Evolutionary conservation across 2,888 invertebrate species (phyloP), one percentile per base, ranked within the genome.

Genomic region (Shargacucullia verbasci): DNA sequence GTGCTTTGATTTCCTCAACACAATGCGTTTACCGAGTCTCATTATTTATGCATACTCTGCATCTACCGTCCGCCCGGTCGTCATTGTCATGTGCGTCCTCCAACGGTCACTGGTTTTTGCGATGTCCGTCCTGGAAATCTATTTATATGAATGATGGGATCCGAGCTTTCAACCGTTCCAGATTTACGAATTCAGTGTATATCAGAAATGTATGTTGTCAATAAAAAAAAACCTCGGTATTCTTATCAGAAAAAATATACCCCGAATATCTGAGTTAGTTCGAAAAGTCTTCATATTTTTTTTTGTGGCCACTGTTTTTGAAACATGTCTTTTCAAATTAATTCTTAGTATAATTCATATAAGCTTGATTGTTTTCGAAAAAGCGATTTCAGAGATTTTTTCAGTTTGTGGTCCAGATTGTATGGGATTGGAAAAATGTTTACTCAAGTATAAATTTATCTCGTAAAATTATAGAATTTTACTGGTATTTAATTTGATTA

Each of bases 151-250:
- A 46, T n/a, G 43, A 47, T 47, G 37, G 48, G 15, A n/a, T n/a
- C n/a, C n/a, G n/a, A 13, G 46, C 59, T 52, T 62, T 41, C 47
- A 46, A 57, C 44, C 40, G 15, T 63, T 44, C 4, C 4, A 20
- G 20, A 20, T 20, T 27, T 60, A 60, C 48, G 43, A 14, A 65
- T 69, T 65, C 70, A 61, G 34, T 46, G 47, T 70, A 49, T 64
- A 56, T 56, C 50, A 12, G 49, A 39, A 70, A 59, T n/a, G n/a
- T n/a, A n/a, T n/a, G n/a, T n/a, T n/a, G n/a, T n/a, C n/a, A n/a
- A n/a, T n/a, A n/a, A n/a, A n/a, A n/a, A n/a, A n/a, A n/a, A n/a
- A n/a, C n/a, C n/a, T n/a, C n/a, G n/a, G n/a, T n/a, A 57, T 48
- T 57, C 34, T 52, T 47, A 57, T 49, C 45, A 41, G 12, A 25